Base-by-base conservation (phyloP, 2,888 invertebrate genomes). In the Petrophora chlorosata region DNA sequence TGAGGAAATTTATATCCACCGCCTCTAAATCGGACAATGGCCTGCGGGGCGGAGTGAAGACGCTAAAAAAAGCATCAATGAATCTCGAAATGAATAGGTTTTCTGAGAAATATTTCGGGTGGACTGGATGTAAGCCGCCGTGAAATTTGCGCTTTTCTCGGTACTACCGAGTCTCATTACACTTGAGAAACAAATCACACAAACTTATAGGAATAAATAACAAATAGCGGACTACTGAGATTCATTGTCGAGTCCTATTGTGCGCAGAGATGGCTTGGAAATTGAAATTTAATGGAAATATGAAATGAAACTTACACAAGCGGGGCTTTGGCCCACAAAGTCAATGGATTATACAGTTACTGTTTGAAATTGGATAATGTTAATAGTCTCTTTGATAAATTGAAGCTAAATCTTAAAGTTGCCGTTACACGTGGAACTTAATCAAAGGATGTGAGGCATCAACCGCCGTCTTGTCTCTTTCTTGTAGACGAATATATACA, bases 61-160 rank as follows among this genome's bases (percentile, higher is more conserved):
- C 47, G 51, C 49, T 55, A 42, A 79, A 81, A 84, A 82, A 83
- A 78, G 54, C 66, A 72, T 84, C 78, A 84, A 85, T 85, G 84
- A 79, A 79, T 56, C 49, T 32, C 48, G 44, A 29, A 39, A 56
- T 60, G 78, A 76, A 79, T 70, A 61, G 65, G 44, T 26, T 55
- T 83, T 75, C 75, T 62, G 48, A 66, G 78, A 82, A 77, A 57
- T 56, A 74, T 67, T 70, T 71, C 56, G 67, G 65, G 57, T 50
- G 56, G 65, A 69, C 64, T 68, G 62, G 60, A 63, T 58, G 62
- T 72, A 72, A 73, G 71, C 64, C 67, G 58, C 67, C 72, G 67
- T 79, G 73, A 77, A 82, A 80, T 82, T 78, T 69, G 79, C 75
- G 70, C 70, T 70, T 65, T 75, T 73, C 75, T 65, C 50, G 55